Base-by-base conservation (phyloP, 2,888 invertebrate genomes). In the Zygothrica quintamaculata region DNA sequence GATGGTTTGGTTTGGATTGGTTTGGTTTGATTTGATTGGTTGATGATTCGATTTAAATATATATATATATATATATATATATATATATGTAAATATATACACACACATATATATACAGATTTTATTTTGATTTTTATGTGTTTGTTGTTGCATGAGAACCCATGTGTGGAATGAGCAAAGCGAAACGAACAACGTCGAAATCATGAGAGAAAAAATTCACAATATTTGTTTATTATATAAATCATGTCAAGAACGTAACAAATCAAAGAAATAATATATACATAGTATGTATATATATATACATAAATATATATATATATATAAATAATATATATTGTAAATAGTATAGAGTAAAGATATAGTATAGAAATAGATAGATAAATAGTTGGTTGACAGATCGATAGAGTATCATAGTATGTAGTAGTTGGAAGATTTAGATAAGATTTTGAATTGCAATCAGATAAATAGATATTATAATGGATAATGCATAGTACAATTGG, bases 121-220 rank as follows among this genome's bases (percentile, higher is more conserved):
- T 13, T 67, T 16, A 9, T 39, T 16, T 50, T 37, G 44, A 29
- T 58, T 11, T 29, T 22, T 56, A 18, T 40, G 11, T 42, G 11
- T 16, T 4, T 57, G 22, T 52, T 56, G 52, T 66, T 50, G 56
- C 34, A 47, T 60, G 55, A 68, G 50, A 71, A 69, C 75, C 77
- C 74, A 77, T 51, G 36, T 39, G 15, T 57, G 56, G 53, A 58
- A 64, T 77, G 82, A 79, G 77, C 77, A 86, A 86, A 86, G 87
- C 81, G 74, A 76, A 86, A 84, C 81, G 74, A 74, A 78, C 88
- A 77, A 84, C 88, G 89, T 81, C 77, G 87, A 88, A 74, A 84
- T 80, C 82, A 87, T 88, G 82, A 89, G 88, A 87, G 88, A 79
- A 84, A 78, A 85, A 74, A 78, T 89, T 88, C 87, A 88, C 82